These are phyloP conservation scores for Gavia stellata DNA, from an alignment of 2,113 vertebrate species.

Conservation along the genomic window DNA sequence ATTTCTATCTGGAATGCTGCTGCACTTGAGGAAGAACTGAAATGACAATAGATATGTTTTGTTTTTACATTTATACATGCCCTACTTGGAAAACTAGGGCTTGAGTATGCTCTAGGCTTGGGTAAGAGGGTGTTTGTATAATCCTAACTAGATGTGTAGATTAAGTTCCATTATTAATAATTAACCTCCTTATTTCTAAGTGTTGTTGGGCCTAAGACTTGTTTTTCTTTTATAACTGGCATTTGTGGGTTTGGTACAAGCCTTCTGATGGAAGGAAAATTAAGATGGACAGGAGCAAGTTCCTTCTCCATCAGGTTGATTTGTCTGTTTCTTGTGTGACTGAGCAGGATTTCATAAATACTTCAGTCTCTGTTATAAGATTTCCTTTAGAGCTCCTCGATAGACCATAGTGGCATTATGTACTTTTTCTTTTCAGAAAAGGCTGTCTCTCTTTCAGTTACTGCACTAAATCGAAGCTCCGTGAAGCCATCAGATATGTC, in stretches of 20 bases:
- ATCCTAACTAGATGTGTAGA: not conserved
- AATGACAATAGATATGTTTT: not conserved
- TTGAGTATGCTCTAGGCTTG: not conserved
- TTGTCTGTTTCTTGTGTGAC: not conserved
- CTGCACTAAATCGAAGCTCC: constrained; percentile 63
- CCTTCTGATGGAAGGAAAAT: not conserved
- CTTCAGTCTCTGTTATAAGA: not conserved
- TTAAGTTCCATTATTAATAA: not conserved
- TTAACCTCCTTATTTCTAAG: not conserved
- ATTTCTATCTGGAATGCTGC: not conserved
- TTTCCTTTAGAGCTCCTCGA: not conserved
- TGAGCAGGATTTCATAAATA: not conserved
- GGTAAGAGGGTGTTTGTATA: not conserved
- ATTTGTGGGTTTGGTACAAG: not conserved
- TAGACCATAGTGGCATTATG: not conserved
- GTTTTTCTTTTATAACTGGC: not conserved
- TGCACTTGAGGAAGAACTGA: not conserved
- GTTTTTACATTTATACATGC: not conserved
- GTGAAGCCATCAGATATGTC: constrained; percentile 75
- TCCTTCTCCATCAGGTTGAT: not conserved
- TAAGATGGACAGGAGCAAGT: not conserved
- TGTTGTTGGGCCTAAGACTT: not conserved
- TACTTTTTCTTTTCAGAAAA: not conserved
- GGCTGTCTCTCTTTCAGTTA: constrained; percentile 42
- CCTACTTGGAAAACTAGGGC: not conserved